Base-by-base conservation (phyloP, 2,888 invertebrate species). In the Trissonchulus sp. region DNA sequence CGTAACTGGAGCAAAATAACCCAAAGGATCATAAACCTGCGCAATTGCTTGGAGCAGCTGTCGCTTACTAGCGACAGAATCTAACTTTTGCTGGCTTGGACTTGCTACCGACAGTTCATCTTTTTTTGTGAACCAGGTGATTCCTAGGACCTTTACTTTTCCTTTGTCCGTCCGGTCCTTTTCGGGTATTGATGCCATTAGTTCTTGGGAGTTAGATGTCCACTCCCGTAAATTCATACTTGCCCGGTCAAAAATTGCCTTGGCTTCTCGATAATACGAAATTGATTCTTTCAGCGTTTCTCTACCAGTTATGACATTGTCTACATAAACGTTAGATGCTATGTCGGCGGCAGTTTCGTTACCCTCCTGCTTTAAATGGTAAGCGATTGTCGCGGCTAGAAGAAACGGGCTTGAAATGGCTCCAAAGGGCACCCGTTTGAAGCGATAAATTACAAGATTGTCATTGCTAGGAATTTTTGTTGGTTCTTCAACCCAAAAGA, bases 351-450 rank as follows among this genome's bases (percentile, higher is more conserved):
- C 48, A 8, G 18, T 23, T 15, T 48, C 48, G 18, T 23, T 23
- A 18, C 48, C 48, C 23, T 8, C 23, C 48, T 48, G 8, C 23
- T 8, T 23, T 23, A 48, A 63, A 48, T 76, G 77, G 15, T 65
- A 28, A 15, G 73, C 63, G 18, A 81, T 76, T 1, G 78, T 63
- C 0, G 68, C 73, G 0, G 69, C 74, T 8, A 80, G 75, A 23
- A 79, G 36, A 63, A 75, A 79, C 0, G 80, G 80, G 2, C 72
- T 68, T 0, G 63, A 62, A 1, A 37, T 73, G 0, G 78, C 62
- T 18, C 80, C 80, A 38, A 80, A 79, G 1, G 79, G 78, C 0
- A 80, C 65, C 3, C 78, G 30, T 0, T 62, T 37, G 76, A 79
- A 81, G 23, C 80, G 74, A 1, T 74, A 73, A 0, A 63, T 33